Evolutionary conservation across 2,888 invertebrate genomes (phyloP), one percentile per base, ranked within the genome.

Genomic region (Microctonus aethiopoides): DNA sequence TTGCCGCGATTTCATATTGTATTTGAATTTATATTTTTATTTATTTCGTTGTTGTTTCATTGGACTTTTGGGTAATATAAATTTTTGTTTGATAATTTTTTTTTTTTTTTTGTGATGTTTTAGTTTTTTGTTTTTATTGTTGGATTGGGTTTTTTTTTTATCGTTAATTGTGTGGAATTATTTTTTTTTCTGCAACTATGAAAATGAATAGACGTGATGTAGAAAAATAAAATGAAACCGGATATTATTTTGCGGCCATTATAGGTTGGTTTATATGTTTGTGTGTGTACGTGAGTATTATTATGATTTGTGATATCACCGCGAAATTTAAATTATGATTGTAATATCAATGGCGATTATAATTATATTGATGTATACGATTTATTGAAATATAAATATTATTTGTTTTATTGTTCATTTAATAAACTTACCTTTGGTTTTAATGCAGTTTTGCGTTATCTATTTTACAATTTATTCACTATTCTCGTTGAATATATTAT

Each of bases 151-250:
- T 3, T 29, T 3, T 29, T 29, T 29, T 29, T 29, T 29, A 29
- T 29, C 29, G 7, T 29, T 29, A 29, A 5, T 29, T 29, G 16
- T 20, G 9, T 20, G 16, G 16, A 2, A 1, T 16, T 46, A 16
- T 13, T n/a, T 46, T n/a, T 4, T 39, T 39, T 39, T 39, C 7
- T 46, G 16, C 16, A 13, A 5, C 3, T 29, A 29, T 29, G 7
- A 29, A 5, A 5, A 29, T 29, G 7, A 5, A 29, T 29, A 3
- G 29, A 29, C 29, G 3, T 46, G n/a, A 7, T 7, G 2, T 46
- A 16, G 46, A 9, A 46, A 9, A n/a, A 6, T 46, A 46, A 24
- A 61, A 34, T 66, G 66, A 62, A 32, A 54, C 61, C 70, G 70
- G 70, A 70, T 61, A 39, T 46, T 24, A 26, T 26, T 1, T 1